phyloP scores from a whole-genome alignment of 2,113 vertebrate genomes.

The Trichomycterus rosablanca region DNA sequence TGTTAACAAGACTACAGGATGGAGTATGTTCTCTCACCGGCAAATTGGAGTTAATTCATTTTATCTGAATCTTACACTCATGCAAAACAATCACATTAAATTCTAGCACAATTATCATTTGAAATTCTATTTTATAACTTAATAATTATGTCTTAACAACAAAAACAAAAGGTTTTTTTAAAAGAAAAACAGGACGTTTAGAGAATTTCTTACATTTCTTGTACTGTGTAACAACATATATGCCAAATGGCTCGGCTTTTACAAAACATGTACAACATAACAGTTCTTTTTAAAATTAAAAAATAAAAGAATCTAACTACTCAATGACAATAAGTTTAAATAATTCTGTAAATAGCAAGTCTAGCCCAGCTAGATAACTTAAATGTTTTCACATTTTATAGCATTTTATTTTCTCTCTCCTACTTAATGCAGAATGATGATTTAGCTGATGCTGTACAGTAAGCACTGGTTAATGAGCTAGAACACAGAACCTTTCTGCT shows the following conservation, averaged over 20 bases:
- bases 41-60: constrained; percentile 51
- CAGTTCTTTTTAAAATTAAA: constrained; percentile 24
- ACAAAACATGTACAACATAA: constrained; percentile 49
- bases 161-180: background rate
- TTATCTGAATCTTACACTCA: constrained; percentile 46
- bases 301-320: constrained; percentile 32
- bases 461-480: constrained; percentile 29
- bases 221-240: constrained; percentile 10
- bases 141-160: too few species aligned
- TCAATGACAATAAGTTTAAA: constrained; percentile 45
- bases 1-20: constrained; percentile 35
- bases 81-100: constrained; percentile 39
- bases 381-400: background rate
- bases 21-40: constrained; percentile 7
- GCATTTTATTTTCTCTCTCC: constrained; percentile 6
- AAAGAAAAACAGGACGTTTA: constrained; percentile 16
- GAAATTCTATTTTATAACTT: too few species aligned
- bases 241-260: constrained; percentile 33
- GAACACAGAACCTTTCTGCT: background rate
- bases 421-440: constrained; percentile 23
- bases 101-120: constrained; percentile 1
- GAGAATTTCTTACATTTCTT: constrained; percentile 36
- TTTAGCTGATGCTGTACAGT: constrained; percentile 35
- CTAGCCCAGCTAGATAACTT: constrained; percentile 63
- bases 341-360: constrained; percentile 43